Evolutionary conservation across 2,797 vertebrate species (phyloP).

Genomic region (Sebastes jordani): DNA sequence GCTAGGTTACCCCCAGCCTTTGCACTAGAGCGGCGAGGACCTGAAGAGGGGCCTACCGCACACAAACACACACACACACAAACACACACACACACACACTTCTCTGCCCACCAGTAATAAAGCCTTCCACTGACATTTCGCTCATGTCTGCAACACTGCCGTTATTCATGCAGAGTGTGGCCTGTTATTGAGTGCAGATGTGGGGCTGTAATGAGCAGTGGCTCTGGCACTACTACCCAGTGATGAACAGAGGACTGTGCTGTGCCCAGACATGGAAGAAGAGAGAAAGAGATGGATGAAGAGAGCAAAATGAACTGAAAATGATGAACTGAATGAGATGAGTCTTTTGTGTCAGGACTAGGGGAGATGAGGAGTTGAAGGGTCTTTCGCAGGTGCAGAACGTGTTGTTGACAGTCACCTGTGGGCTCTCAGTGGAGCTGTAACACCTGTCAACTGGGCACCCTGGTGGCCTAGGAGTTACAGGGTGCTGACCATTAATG

Average conservation of each 20-base stretch:
- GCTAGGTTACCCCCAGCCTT: slow-evolving; percentile 66
- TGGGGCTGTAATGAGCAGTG: slow-evolving; percentile 77
- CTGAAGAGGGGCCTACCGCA: slow-evolving; percentile 43
- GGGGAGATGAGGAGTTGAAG: neutral
- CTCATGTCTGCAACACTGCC: slow-evolving; percentile 80
- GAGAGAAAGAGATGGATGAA: slow-evolving; percentile 38
- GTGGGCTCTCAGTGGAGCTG: slow-evolving; percentile 29
- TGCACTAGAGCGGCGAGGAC: slow-evolving; percentile 42
- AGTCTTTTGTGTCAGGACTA: slow-evolving; percentile 23
- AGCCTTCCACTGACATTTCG: slow-evolving; percentile 77
- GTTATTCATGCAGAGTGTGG: slow-evolving; percentile 78
- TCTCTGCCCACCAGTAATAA: slow-evolving; percentile 73
- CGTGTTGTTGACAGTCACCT: slow-evolving; percentile 40
- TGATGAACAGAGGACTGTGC: slow-evolving; percentile 70
- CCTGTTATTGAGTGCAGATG: slow-evolving; percentile 82
- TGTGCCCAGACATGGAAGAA: slow-evolving; percentile 52
- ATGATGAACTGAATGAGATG: slow-evolving; percentile 41
- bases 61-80: slow-evolving; percentile 15
- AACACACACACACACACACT: slow-evolving; percentile 16
- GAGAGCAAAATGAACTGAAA: slow-evolving; percentile 22
- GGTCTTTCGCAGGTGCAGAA: slow-evolving; percentile 68
- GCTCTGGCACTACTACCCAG: slow-evolving; percentile 47
- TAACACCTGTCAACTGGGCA: neutral
- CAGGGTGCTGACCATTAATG: neutral
- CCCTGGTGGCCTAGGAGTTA: neutral